Evolutionary conservation across 2,113 vertebrate species (phyloP), one percentile per base, ranked within the genome.

Genomic region (Junco hyemalis): DNA sequence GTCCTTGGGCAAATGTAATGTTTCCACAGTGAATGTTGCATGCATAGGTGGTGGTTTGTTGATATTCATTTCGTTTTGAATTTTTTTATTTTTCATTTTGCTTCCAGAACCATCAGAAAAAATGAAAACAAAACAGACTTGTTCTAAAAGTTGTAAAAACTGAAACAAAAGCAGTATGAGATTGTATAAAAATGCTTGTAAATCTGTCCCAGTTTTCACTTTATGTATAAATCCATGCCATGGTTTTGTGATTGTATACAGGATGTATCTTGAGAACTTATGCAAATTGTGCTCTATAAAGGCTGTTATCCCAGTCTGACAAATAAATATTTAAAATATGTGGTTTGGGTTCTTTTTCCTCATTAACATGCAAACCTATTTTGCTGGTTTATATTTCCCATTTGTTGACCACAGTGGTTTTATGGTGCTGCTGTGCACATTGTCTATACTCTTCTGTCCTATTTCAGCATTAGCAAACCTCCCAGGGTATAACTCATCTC

Each of bases 201-300:
- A 98, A 99, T 98, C 98, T 98, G 98, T 99, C 98, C 99, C 98
- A 96, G 98, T 99, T 99, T 99, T 98, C 98, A 99, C 96, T 98
- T 97, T 97, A 97, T 99, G 98, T 99, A 99, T 99, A 99, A 99
- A 98, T 95, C 72, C 98, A 98, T 98, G 98, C 99, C 98, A 98
- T 98, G 98, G 98, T 99, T 99, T 99, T 99, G 99, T 99, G 99
- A 97, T 98, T 98, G 98, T 99, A 99, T 98, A 99, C 99, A 99
- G 98, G 98, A 98, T 98, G 98, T 99, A 99, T 98, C 97, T 98
- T 98, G 98, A 98, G 97, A 99, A 98, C 97, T 98, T 98, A 99
- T 98, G 98, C 99, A 99, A 99, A 99, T 97, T 98, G 99, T 99
- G 99, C 98, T 99, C 98, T 99, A 98, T 98, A 98, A 99, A 98